Percentiles rank a stretch among this genome's conserved stretches.
Conservation (phyloP, 2,888 invertebrate species). For the Seladonia tumulorum region DNA sequence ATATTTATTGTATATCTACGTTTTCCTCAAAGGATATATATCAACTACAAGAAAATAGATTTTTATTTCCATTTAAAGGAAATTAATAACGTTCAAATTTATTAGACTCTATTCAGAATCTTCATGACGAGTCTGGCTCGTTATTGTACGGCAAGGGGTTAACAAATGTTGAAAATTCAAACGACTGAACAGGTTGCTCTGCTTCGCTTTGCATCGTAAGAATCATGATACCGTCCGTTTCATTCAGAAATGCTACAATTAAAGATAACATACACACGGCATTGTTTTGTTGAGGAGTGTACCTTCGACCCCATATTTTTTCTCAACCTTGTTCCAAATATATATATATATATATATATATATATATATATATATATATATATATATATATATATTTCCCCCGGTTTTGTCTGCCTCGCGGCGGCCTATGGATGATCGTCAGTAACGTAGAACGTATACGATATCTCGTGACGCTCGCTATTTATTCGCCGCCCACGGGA, state of each 20-base stretch:
- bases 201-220: neutral
- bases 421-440: constrained; percentile 26
- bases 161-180: neutral
- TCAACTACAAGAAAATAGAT: too few relatives aligned
- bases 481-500: constrained; percentile 46
- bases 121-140: too few relatives aligned
- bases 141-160: too few relatives aligned
- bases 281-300: neutral
- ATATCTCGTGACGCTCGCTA: constrained; percentile 50
- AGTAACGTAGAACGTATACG: constrained; percentile 60
- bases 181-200: neutral
- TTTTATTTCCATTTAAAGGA: too few relatives aligned
- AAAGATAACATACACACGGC: neutral
- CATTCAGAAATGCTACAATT: neutral
- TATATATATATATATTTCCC: neutral
- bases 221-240: neutral
- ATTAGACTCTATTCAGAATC: too few relatives aligned
- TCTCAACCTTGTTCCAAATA: constrained; percentile 13
- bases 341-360: neutral
- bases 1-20: too few relatives aligned
- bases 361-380: neutral
- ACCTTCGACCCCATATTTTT: neutral
- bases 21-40: too few relatives aligned
- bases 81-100: too few relatives aligned
- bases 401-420: neutral